phyloP scores from a whole-genome alignment of 2,888 invertebrate species.

The Troides helena region DNA sequence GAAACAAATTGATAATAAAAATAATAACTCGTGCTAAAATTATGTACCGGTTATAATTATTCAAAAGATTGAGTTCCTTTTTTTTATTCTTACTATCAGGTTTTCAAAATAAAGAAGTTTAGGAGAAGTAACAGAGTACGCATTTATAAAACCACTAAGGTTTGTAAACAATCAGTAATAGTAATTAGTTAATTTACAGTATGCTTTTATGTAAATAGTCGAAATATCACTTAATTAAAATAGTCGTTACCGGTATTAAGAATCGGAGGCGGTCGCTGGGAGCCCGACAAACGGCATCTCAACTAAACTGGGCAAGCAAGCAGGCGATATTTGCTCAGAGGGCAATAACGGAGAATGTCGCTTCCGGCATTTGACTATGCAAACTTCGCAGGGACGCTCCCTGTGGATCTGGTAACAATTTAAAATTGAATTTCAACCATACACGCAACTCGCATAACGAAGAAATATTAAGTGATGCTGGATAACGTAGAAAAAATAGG shows the following conservation, averaged over 20 bases:
- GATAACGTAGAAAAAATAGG: not conserved
- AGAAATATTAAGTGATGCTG: not conserved
- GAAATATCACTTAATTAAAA: not conserved
- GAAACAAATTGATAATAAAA: too few species aligned
- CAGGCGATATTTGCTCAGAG: constrained; percentile 68
- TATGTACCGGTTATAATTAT: too few species aligned
- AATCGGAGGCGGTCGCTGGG: not conserved
- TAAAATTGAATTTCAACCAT: constrained; percentile 36
- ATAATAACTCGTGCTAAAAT: too few species aligned
- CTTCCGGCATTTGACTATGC: constrained; percentile 69
- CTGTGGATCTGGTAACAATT: constrained; percentile 41
- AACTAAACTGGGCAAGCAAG: constrained; percentile 45
- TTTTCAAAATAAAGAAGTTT: too few species aligned
- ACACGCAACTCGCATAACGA: not conserved
- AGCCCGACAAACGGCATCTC: constrained; percentile 21
- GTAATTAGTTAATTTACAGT: not conserved
- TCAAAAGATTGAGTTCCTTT: too few species aligned
- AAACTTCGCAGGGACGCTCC: constrained; percentile 44
- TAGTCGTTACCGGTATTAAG: not conserved
- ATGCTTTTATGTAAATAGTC: not conserved
- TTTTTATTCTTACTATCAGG: too few species aligned
- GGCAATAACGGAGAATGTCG: constrained; percentile 72
- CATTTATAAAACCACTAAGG: too few species aligned
- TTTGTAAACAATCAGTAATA: too few species aligned
- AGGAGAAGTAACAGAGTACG: too few species aligned